Conservation (phyloP, 1,140 invertebrate genomes). For the Drosophila pandora region DNA sequence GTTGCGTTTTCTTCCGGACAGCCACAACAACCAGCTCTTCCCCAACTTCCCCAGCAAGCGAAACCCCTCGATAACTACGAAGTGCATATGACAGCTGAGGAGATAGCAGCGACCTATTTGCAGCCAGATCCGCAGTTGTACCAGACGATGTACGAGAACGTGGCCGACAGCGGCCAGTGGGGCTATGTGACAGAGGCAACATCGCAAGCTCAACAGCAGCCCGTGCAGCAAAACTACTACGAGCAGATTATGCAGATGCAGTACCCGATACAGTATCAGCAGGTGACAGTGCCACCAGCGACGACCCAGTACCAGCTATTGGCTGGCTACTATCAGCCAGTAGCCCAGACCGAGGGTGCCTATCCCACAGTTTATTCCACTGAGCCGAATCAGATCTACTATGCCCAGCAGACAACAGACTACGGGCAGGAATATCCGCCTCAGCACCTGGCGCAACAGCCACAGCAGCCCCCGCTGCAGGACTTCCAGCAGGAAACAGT, state of each 20-base stretch:
- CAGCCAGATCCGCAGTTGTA: constrained; percentile 78
- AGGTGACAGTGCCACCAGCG: constrained; percentile 55
- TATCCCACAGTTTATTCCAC: constrained; percentile 61
- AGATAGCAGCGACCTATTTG: constrained; percentile 76
- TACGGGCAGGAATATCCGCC: constrained; percentile 56
- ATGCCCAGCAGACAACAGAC: constrained; percentile 51
- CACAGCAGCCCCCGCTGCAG: background rate
- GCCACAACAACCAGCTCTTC: constrained; percentile 12
- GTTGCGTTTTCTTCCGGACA: constrained; percentile 39
- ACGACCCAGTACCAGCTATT: constrained; percentile 70
- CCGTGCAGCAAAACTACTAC: constrained; percentile 62
- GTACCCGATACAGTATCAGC: constrained; percentile 78
- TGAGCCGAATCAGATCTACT: constrained; percentile 62
- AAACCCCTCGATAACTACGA: constrained; percentile 44
- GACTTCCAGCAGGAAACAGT: constrained; percentile 47
- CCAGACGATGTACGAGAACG: constrained; percentile 79
- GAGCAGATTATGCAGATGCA: constrained; percentile 81
- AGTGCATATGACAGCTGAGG: constrained; percentile 73
- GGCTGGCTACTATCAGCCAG: constrained; percentile 69
- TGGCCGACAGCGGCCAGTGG: constrained; percentile 78
- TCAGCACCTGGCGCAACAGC: constrained; percentile 21
- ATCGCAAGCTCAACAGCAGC: constrained; percentile 23
- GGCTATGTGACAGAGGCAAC: constrained; percentile 49
- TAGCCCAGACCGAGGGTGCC: constrained; percentile 38
- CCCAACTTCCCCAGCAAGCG: constrained; percentile 26